Evolutionary conservation across 2,113 vertebrate species (phyloP).

Genomic region (Rhea pennata): DNA sequence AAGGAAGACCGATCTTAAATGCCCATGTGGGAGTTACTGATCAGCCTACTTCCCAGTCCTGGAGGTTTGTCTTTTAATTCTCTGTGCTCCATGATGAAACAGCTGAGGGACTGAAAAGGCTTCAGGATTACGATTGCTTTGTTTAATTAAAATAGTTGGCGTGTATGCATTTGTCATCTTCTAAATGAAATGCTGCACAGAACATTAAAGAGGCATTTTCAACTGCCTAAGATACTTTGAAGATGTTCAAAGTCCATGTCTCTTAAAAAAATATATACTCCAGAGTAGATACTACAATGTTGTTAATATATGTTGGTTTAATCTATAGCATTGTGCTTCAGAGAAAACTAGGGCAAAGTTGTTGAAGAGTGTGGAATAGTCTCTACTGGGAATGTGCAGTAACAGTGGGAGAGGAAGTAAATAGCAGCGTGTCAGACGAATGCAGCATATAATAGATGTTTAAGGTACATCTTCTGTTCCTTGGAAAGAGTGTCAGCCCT

Average conservation of each 20-base stretch:
- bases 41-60: rapidly evolving
- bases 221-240: neutral
- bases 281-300: rapidly evolving
- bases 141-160: neutral
- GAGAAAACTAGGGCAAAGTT: neutral
- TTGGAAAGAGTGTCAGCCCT: too few relatives aligned
- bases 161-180: neutral
- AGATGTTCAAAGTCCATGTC: too few relatives aligned
- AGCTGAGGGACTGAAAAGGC: neutral
- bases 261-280: neutral
- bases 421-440: too few relatives aligned
- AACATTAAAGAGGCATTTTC: neutral
- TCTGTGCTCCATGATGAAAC: neutral
- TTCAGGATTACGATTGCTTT: neutral
- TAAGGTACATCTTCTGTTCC: neutral
- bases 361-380: too few relatives aligned
- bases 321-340: neutral
- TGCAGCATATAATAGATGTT: rapidly evolving
- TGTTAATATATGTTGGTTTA: neutral
- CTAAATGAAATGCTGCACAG: neutral
- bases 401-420: neutral
- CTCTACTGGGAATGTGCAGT: neutral
- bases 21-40: rapidly evolving
- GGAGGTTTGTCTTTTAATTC: neutral
- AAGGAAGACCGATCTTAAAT: too few relatives aligned